Evolutionary conservation across 2,888 invertebrate genomes (phyloP).

Genomic region (Watsonalla cultraria): DNA sequence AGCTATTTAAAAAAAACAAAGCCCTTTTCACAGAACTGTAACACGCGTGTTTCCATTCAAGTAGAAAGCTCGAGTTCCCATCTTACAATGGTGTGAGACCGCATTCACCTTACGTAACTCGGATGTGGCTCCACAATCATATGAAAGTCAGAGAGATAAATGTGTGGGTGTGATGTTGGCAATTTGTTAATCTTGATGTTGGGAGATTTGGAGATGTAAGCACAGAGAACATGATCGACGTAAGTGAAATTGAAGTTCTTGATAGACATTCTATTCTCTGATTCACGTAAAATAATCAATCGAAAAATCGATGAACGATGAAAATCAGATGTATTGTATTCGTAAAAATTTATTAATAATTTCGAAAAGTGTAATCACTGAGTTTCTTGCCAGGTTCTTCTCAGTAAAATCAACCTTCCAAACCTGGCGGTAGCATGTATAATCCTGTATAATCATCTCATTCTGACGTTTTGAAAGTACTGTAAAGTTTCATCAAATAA

Average conservation of each 20-base stretch:
- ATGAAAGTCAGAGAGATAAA: neutral
- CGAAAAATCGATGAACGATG: too few relatives aligned
- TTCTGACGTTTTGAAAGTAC: too few relatives aligned
- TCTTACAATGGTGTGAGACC: conserved; percentile 43
- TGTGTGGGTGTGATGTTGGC: neutral
- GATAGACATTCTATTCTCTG: neutral
- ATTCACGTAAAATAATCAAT: neutral
- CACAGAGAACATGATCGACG: neutral
- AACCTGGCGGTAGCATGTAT: too few relatives aligned
- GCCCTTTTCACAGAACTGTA: neutral
- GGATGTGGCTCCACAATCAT: conserved; percentile 7
- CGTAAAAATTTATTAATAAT: too few relatives aligned
- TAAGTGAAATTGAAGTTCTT: neutral
- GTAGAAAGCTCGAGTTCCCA: conserved; percentile 55
- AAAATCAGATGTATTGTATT: too few relatives aligned
- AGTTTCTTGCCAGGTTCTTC: too few relatives aligned
- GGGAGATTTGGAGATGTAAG: too few relatives aligned
- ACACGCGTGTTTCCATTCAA: neutral
- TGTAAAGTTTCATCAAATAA: too few relatives aligned
- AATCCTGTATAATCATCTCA: too few relatives aligned
- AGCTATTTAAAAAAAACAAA: neutral
- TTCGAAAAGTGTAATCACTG: too few relatives aligned
- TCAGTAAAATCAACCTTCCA: too few relatives aligned
- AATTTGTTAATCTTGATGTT: neutral
- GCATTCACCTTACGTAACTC: conserved; percentile 25